Evolutionary conservation across 2,113 vertebrate species (phyloP).

Genomic region (Actenoides hombroni): DNA sequence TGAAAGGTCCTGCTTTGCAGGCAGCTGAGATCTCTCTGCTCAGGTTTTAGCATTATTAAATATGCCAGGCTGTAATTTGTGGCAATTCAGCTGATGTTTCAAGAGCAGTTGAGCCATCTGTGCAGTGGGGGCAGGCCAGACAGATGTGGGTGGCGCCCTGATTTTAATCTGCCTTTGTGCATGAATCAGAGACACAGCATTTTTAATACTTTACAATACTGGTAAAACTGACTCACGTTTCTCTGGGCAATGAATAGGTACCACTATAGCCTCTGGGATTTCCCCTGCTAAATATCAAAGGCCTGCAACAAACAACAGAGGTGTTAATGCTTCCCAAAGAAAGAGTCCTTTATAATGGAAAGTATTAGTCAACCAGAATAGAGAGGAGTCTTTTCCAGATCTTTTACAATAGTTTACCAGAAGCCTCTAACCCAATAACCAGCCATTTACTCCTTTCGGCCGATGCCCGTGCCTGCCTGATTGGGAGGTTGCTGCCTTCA

Average conservation of each 20-base stretch:
- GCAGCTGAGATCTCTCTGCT: not conserved
- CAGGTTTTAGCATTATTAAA: not conserved
- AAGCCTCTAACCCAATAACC: not conserved
- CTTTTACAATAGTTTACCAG: not conserved
- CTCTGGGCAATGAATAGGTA: not conserved
- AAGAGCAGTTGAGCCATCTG: not conserved
- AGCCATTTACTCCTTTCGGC: not conserved
- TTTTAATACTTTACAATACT: not conserved
- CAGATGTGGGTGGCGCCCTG: slow-evolving; percentile 47
- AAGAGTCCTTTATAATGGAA: slow-evolving; percentile 35
- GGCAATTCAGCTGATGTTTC: not conserved
- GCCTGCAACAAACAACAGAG: not conserved
- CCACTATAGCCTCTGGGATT: slow-evolving; percentile 35
- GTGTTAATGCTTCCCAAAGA: slow-evolving; percentile 19
- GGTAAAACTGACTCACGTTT: slow-evolving; percentile 37
- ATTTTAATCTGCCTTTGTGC: slow-evolving; percentile 35
- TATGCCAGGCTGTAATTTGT: not conserved
- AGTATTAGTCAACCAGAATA: not conserved
- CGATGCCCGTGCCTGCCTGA: not conserved
- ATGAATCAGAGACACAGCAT: not conserved
- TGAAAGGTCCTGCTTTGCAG: not conserved
- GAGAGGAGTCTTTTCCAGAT: not conserved
- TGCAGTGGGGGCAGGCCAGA: slow-evolving; percentile 24
- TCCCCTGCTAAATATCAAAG: slow-evolving; percentile 56
- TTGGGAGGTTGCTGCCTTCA: not conserved